phyloP scores from a whole-genome alignment of 2,797 vertebrate genomes.

The Poecilia picta region DNA sequence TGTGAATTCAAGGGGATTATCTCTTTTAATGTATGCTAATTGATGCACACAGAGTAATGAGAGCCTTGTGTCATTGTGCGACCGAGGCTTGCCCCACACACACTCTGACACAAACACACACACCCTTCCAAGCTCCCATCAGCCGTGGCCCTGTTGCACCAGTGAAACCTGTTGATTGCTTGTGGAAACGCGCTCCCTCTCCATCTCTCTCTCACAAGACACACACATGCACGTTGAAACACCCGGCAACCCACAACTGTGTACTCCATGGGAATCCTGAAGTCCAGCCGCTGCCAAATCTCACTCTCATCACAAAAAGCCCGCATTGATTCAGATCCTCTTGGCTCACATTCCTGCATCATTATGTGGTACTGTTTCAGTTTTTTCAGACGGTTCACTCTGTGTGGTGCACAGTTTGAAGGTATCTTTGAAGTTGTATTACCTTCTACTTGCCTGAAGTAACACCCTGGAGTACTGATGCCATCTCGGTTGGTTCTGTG shows the following conservation, averaged over 20 bases:
- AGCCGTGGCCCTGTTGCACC: slow-evolving; percentile 31
- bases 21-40: slow-evolving; percentile 80
- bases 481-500: background rate
- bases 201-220: background rate
- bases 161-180: slow-evolving; percentile 52
- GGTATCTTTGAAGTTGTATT: background rate
- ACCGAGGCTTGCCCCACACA: slow-evolving; percentile 28
- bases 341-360: background rate
- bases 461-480: background rate
- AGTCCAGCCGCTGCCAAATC: slow-evolving; percentile 5
- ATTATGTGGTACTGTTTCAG: slow-evolving; percentile 1
- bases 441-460: background rate
- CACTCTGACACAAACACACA: slow-evolving; percentile 30
- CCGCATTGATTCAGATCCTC: background rate
- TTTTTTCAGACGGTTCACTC: background rate
- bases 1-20: slow-evolving; percentile 76
- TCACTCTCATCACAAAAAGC: slow-evolving; percentile 6
- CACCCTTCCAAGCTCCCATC: slow-evolving; percentile 23
- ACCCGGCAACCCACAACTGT: background rate
- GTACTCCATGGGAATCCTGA: slow-evolving; percentile 17
- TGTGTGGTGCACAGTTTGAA: background rate
- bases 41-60: slow-evolving; percentile 70
- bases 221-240: background rate
- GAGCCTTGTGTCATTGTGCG: slow-evolving; percentile 65
- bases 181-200: slow-evolving; percentile 26